These are phyloP conservation scores for Amblyopsis rosae DNA, from an alignment of 2,113 vertebrate species.

Conservation along the genomic window DNA sequence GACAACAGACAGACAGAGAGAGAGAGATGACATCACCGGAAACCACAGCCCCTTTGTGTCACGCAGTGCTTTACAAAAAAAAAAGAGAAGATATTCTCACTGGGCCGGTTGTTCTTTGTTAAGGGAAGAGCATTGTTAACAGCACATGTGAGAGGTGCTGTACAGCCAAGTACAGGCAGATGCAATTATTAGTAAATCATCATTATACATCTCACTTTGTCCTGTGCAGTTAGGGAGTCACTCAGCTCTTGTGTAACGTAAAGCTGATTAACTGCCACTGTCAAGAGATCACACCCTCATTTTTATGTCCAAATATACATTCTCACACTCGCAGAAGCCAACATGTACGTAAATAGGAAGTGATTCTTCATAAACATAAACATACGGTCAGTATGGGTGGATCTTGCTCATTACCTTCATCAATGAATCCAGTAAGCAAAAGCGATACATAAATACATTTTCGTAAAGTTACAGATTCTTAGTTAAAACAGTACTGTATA, in stretches of 20 bases:
- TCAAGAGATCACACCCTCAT: too few species aligned
- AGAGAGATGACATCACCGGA: slow-evolving; percentile 63
- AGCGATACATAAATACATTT: too few species aligned
- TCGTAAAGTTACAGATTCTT: too few species aligned
- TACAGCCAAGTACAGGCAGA: slow-evolving; percentile 39
- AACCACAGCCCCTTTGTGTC: slow-evolving; percentile 49
- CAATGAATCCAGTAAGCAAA: too few species aligned
- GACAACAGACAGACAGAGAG: slow-evolving; percentile 1
- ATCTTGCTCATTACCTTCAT: too few species aligned
- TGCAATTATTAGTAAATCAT: slow-evolving; percentile 15
- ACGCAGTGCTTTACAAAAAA: slow-evolving; percentile 62
- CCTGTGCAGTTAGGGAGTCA: slow-evolving; percentile 10
- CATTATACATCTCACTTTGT: slow-evolving; percentile 25
- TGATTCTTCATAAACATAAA: too few species aligned
- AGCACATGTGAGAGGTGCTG: slow-evolving; percentile 27
- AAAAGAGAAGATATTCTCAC: slow-evolving; percentile 63
- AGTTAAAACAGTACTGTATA: too few species aligned
- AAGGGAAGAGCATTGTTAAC: slow-evolving; percentile 35
- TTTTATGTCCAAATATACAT: too few species aligned
- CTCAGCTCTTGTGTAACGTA: background rate
- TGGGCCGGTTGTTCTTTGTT: slow-evolving; percentile 21
- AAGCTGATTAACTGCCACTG: background rate
- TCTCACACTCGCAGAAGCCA: too few species aligned
- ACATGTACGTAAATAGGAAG: too few species aligned
- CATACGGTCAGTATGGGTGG: too few species aligned